These are phyloP conservation scores for Hymenopus coronatus DNA, from an alignment of 2,888 invertebrate species.

Conservation along the genomic window DNA sequence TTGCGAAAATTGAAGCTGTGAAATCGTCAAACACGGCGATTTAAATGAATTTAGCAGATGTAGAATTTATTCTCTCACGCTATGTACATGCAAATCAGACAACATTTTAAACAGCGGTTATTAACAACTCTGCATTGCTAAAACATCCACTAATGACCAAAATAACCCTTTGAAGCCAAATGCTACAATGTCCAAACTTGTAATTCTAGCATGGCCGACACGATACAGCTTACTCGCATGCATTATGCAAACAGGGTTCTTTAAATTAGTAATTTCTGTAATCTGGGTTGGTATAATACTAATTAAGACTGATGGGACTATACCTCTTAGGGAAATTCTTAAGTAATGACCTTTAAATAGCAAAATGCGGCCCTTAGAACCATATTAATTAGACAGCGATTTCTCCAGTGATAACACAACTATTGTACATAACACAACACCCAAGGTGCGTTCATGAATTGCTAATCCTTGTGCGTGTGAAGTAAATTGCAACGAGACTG, in stretches of 20 bases:
- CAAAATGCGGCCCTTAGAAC: neutral
- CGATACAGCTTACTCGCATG: neutral
- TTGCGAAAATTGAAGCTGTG: too few relatives aligned
- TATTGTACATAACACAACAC: neutral
- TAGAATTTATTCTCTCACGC: too few relatives aligned
- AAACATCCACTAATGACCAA: neutral
- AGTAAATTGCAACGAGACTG: too few relatives aligned
- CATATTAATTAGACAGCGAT: neutral
- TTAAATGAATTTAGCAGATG: too few relatives aligned
- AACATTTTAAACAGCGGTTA: too few relatives aligned
- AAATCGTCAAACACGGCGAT: too few relatives aligned
- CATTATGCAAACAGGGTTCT: neutral
- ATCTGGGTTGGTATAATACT: neutral
- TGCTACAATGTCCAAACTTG: neutral
- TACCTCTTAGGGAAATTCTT: neutral
- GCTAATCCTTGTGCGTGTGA: too few relatives aligned
- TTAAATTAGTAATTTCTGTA: too few relatives aligned
- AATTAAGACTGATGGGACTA: neutral
- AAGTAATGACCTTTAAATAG: neutral
- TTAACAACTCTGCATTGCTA: too few relatives aligned
- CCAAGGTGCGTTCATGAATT: neutral
- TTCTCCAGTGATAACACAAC: neutral
- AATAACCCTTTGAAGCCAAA: neutral
- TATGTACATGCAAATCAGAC: too few relatives aligned
- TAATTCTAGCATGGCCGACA: neutral